These are phyloP conservation scores for Cirrhinus mrigala DNA, from an alignment of 2,797 vertebrate species.

Conservation along the genomic window DNA sequence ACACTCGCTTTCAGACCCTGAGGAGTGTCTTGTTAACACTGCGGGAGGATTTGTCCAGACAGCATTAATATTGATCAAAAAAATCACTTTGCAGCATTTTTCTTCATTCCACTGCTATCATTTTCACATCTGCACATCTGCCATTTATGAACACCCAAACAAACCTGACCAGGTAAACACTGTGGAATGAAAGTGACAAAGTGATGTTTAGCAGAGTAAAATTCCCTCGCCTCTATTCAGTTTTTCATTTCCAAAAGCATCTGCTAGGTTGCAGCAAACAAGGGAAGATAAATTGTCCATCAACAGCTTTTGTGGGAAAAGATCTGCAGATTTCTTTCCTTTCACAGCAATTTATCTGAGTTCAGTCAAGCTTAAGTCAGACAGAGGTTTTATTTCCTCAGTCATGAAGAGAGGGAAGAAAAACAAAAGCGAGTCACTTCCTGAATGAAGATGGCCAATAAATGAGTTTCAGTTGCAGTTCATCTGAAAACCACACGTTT, in stretches of 20 bases:
- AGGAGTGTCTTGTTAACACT: constrained; percentile 53
- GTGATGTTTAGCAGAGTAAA: constrained; percentile 60
- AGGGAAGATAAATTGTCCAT: constrained; percentile 72
- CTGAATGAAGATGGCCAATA: neutral
- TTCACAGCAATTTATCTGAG: constrained; percentile 69
- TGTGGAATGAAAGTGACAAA: constrained; percentile 72
- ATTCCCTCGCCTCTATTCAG: constrained; percentile 64
- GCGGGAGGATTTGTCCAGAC: constrained; percentile 52
- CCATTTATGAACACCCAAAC: constrained; percentile 63
- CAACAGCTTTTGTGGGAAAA: constrained; percentile 66
- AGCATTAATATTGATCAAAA: constrained; percentile 67
- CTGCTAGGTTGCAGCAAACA: constrained; percentile 60
- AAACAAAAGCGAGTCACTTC: constrained; percentile 56
- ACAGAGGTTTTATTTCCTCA: constrained; percentile 60
- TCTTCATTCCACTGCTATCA: constrained; percentile 71
- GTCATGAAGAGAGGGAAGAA: constrained; percentile 51
- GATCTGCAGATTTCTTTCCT: constrained; percentile 53
- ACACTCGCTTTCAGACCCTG: constrained; percentile 16
- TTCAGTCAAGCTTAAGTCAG: constrained; percentile 65
- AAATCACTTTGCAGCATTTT: constrained; percentile 61
- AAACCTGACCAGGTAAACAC: constrained; percentile 68
- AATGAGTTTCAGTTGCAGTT: constrained; percentile 13
- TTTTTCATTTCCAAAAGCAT: constrained; percentile 75
- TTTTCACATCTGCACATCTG: constrained; percentile 64
- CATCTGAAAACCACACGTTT: constrained; percentile 30